Base-by-base conservation (phyloP, 2,888 invertebrate species). In the Chromoteleia sp. region DNA sequence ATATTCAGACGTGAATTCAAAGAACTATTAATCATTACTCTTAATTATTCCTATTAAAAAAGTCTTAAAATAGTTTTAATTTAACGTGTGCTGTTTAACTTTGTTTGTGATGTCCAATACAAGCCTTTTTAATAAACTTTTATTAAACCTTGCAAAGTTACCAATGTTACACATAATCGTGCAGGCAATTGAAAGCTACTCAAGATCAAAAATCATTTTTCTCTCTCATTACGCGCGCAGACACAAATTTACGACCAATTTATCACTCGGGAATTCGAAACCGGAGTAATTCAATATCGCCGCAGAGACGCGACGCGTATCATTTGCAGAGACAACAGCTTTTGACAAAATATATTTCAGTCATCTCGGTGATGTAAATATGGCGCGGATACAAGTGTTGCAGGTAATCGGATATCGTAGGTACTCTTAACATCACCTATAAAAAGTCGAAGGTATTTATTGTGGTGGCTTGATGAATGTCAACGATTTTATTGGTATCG, bases 291-390 rank as follows among this genome's bases (percentile, higher is more conserved):
- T 70, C 50, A 80, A 80, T 74, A 68, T 70, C 19, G 17, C 17
- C n/a, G 50, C 65, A 14, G 74, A 65, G 70, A 70, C 70, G 54
- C 70, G 56, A 63, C 63, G 74, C 65, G 63, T 75, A 67, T 75
- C 75, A 67, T 59, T 67, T 43, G 67, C 63, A 2, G 41, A 70
- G 71, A 77, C 70, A 77, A 78, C 65, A 52, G 41, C 65, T 39
- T 58, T 65, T 50, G 71, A 65, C 59, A 36, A 65, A 71, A 78
- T 78, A 71, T 78, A 78, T 78, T 78, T 78, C 71, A 58, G 48
- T 65, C 71, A 65, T 78, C 71, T 36, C 48, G 73, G 6, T 36
- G 68, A 59, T 73, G 61, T 67, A 59, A 67, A 73, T 67, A 77
- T 29, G 36, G 43, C 54, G 10, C 33, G 45, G 45, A 76, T 76